Conservation (phyloP, 2,888 invertebrate genomes). For the Caenorhabditis imperialis region DNA sequence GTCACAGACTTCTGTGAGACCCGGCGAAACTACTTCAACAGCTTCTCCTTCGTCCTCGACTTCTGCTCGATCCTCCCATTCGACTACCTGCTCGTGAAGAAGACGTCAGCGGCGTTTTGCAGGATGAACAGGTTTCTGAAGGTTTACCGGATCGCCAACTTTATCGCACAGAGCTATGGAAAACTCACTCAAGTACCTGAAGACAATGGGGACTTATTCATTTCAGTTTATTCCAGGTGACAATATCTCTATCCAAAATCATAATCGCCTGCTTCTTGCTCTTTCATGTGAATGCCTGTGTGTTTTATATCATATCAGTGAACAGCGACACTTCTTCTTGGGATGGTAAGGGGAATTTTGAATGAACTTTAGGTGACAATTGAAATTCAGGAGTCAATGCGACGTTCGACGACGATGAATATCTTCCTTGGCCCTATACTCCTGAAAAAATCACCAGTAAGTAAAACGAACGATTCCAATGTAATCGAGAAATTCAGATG, state of each 20-base stretch:
- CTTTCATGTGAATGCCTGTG: slow-evolving; percentile 74
- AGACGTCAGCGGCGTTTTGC: slow-evolving; percentile 30
- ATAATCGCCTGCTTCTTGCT: slow-evolving; percentile 57
- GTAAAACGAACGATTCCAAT: background rate
- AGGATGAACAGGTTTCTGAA: slow-evolving; percentile 60
- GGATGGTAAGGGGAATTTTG: slow-evolving; percentile 28
- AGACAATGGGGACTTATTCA: background rate
- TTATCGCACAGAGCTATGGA: slow-evolving; percentile 52
- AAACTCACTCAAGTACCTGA: slow-evolving; percentile 35
- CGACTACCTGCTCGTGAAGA: slow-evolving; percentile 35
- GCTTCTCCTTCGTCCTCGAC: slow-evolving; percentile 45
- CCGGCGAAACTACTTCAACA: slow-evolving; percentile 38
- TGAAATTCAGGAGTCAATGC: slow-evolving; percentile 48
- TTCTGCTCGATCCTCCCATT: slow-evolving; percentile 47
- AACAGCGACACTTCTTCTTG: slow-evolving; percentile 51
- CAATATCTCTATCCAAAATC: slow-evolving; percentile 50
- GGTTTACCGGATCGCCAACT: slow-evolving; percentile 55
- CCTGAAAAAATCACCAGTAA: slow-evolving; percentile 60
- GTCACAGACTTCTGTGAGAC: slow-evolving; percentile 38
- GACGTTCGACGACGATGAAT: slow-evolving; percentile 62
- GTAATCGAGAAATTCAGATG: slow-evolving; percentile 18
- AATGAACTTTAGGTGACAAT: background rate
- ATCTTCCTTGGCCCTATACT: slow-evolving; percentile 58
- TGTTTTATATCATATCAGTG: slow-evolving; percentile 60
- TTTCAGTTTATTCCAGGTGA: slow-evolving; percentile 19